Evolutionary conservation across 2,888 invertebrate genomes (phyloP), one percentile per base, ranked within the genome.

Genomic region (Orchestes rusci): DNA sequence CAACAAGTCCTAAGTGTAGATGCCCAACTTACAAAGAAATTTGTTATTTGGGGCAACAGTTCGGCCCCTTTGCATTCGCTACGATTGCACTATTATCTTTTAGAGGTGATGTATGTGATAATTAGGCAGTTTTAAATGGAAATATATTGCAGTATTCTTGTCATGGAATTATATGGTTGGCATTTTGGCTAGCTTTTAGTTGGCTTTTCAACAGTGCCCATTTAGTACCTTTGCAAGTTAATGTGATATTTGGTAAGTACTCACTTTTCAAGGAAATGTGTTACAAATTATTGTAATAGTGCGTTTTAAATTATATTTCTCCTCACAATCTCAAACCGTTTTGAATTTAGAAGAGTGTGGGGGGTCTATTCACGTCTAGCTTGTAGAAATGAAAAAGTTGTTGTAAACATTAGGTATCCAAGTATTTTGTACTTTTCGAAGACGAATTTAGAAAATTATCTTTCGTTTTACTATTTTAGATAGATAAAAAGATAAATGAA

Each of bases 151-250:
- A 86, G 83, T 74, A 86, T 53, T 86, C 90, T 4, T 92, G 93
- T 60, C 89, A 94, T 71, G 93, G 93, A 5, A 75, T 93, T 36
- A 78, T 84, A 3, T 94, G 93, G 93, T 67, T 94, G 37, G 76
- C 77, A 4, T 75, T 78, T 16, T 84, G 85, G 79, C 66, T 89
- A 16, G 79, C 80, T 3, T 82, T 85, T 51, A 81, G 89, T 51
- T 87, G 87, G 82, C 65, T 89, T 29, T 71, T 84, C 17, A 80
- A 82, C 60, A 79, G 74, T 55, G 75, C 76, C 52, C 70, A 75
- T 5, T 69, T 86, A 18, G 80, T 87, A 60, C 83, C 87, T 69
- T 73, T 90, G 68, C 84, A 91, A 74, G 78, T 91, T 3, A 94
- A 94, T 67, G 77, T 92, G 69, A 70, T 92, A 13, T 68, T 89